A percentile compares a stretch with the other conserved stretches of the same genome.
phyloP scores from a whole-genome alignment of 1,140 invertebrate species.

The Ruditapes philippinarum region DNA sequence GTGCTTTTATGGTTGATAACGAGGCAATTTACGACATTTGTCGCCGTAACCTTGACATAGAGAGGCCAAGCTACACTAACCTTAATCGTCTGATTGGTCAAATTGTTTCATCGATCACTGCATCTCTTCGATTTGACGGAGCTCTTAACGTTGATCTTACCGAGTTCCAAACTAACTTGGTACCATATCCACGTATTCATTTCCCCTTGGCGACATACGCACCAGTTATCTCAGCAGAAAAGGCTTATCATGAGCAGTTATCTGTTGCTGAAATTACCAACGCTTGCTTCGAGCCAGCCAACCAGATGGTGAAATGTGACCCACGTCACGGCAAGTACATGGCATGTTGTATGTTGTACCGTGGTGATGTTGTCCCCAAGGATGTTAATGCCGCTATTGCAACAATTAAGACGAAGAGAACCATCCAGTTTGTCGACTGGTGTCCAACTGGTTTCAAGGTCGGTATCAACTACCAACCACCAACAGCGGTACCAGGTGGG shows the following conservation, averaged over 20 bases:
- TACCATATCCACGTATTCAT: constrained; percentile 83
- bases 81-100: constrained; percentile 83
- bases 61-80: constrained; percentile 89
- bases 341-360: constrained; percentile 82
- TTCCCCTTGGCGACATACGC: constrained; percentile 82
- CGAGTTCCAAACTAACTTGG: constrained; percentile 91
- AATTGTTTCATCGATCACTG: constrained; percentile 89
- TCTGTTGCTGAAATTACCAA: constrained; percentile 89
- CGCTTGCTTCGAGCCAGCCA: constrained; percentile 94
- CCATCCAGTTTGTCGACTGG: constrained; percentile 77
- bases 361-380: constrained; percentile 89
- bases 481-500: constrained; percentile 90
- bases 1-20: constrained; percentile 91
- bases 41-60: constrained; percentile 94
- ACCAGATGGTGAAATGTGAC: constrained; percentile 97
- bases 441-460: constrained; percentile 78
- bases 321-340: constrained; percentile 95
- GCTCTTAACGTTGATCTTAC: constrained; percentile 90
- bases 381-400: constrained; percentile 96
- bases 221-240: constrained; percentile 82
- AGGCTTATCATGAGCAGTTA: constrained; percentile 86
- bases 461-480: constrained; percentile 90
- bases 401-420: constrained; percentile 92
- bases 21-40: constrained; percentile 97
- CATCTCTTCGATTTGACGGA: constrained; percentile 90